A percentile compares a stretch with the other conserved stretches of the same genome.
These are phyloP conservation scores for Ceuthmochares aereus DNA, from an alignment of 2,113 vertebrate species.

Conservation along the genomic window DNA sequence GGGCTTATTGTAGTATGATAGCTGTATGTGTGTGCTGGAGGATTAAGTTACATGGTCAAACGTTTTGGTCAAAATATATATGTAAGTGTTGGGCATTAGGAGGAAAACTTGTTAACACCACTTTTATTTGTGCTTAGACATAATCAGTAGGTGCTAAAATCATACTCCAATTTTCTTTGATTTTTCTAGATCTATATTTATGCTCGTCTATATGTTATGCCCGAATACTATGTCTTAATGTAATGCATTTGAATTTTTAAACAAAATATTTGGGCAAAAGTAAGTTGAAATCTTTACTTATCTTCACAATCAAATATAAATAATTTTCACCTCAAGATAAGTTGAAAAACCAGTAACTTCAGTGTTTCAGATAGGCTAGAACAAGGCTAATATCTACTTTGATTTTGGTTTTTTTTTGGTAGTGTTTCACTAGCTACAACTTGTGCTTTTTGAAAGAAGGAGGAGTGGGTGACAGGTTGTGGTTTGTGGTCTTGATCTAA, in stretches of 20 bases:
- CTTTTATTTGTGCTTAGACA: background rate
- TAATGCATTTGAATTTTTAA: background rate
- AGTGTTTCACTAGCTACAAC: background rate
- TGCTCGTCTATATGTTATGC: background rate
- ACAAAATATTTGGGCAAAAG: background rate
- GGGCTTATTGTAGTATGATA: background rate
- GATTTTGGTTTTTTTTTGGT: background rate
- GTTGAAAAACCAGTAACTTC: background rate
- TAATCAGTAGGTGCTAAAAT: background rate
- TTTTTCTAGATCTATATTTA: background rate
- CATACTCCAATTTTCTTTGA: background rate
- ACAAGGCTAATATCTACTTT: background rate
- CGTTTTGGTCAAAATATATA: background rate
- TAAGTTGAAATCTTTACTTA: background rate
- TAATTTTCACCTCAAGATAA: background rate
- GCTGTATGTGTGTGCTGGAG: background rate
- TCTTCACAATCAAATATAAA: background rate
- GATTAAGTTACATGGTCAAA: background rate
- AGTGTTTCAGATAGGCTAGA: background rate
- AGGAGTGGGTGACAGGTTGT: background rate
- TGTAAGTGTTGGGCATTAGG: background rate
- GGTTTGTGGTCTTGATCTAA: background rate
- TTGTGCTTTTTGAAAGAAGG: background rate
- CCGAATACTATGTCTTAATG: background rate
- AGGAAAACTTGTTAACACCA: background rate